Evolutionary conservation across 1,140 invertebrate genomes (phyloP), one percentile per base, ranked within the genome.

Genomic region (Venturia canescens): DNA sequence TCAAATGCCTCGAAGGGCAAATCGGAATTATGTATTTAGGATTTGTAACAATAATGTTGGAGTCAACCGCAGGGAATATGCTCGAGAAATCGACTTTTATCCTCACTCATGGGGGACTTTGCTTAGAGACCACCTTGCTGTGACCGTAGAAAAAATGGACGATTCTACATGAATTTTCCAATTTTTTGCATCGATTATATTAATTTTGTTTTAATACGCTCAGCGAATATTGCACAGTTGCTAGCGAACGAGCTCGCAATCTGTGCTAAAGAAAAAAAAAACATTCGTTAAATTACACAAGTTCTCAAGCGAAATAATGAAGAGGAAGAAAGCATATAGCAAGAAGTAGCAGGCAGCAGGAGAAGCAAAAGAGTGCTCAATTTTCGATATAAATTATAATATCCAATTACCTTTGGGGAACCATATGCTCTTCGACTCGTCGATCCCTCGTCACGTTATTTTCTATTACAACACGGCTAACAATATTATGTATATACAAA

Each of bases 381-480:
- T 74, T 74, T 74, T 74, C 71, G 44, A 74, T 74, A 48, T 53
- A 74, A 74, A 74, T 74, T 74, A 74, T 74, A 74, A 74, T 53
- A 74, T 74, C 71, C 71, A 74, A 53, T 53, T 74, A 74, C 44
- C 71, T 48, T 18, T 29, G 71, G 26, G 38, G 3, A 74, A 29
- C 71, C 71, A 74, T 74, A 74, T 74, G 48, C 48, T 53, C 48
- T 48, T 21, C 21, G 9, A 3, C 38, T 50, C 48, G 18, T 15
- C 57, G 44, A 27, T 29, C 0, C 0, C 26, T 53, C 27, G 27
- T 69, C 31, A 0, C 16, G 15, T 53, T 72, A 72, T 74, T 48
- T 53, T 31, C 29, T 69, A 69, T 69, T 13, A 63, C 60, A 63
- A 23, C 6, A 9, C 3, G n/a, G 50, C 18, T 18, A 63, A 63